Conservation (phyloP, 2,113 vertebrate species). For the Atherinomorus stipes region DNA sequence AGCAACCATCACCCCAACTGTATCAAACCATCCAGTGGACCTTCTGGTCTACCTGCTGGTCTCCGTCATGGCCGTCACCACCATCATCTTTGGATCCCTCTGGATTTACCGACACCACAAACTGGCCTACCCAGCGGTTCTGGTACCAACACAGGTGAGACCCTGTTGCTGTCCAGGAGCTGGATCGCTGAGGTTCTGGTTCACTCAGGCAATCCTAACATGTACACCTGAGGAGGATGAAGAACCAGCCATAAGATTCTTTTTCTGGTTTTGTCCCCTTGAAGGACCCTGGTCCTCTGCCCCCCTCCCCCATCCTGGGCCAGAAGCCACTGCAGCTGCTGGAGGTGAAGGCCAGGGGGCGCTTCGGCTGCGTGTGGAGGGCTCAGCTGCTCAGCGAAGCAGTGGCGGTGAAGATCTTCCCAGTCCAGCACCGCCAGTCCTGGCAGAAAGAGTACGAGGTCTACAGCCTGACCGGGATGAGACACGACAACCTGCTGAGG, state of each 20-base stretch:
- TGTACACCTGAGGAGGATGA: too few species aligned
- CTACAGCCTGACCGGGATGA: constrained; percentile 92
- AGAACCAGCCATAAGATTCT: too few species aligned
- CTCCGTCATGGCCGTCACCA: constrained; percentile 91
- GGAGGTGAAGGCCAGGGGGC: constrained; percentile 93
- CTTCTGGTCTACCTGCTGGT: constrained; percentile 91
- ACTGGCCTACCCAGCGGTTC: constrained; percentile 93
- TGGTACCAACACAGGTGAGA: constrained; percentile 95
- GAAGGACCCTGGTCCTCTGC: constrained; percentile 89
- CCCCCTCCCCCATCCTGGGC: constrained; percentile 90
- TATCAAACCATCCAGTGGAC: constrained; percentile 86
- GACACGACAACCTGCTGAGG: constrained; percentile 92
- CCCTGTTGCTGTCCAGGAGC: too few species aligned
- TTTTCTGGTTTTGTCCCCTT: too few species aligned
- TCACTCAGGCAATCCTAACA: too few species aligned
- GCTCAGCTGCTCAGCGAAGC: constrained; percentile 91
- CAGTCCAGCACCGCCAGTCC: constrained; percentile 93
- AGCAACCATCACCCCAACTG: constrained; percentile 91
- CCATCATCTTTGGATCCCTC: constrained; percentile 89
- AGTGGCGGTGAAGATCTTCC: constrained; percentile 95
- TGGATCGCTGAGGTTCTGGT: too few species aligned
- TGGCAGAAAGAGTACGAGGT: constrained; percentile 97
- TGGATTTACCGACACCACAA: constrained; percentile 98
- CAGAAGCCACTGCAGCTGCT: constrained; percentile 92
- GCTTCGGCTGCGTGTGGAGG: constrained; percentile 96